Base-by-base conservation (phyloP, 2,888 invertebrate genomes). In the Drosophila mettleri region DNA sequence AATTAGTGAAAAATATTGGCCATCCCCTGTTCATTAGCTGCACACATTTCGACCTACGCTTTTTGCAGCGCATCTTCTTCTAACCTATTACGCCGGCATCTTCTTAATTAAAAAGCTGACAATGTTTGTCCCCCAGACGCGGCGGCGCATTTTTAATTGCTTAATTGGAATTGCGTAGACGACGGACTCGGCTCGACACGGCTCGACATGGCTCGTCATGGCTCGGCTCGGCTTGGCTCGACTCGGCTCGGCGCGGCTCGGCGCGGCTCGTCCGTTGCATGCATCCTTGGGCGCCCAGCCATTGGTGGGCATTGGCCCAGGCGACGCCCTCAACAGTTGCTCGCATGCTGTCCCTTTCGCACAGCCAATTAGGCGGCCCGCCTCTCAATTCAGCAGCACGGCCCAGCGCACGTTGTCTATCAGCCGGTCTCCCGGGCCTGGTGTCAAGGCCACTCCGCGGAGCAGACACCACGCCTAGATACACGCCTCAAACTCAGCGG, bases 401-500 rank as follows among this genome's bases (percentile, higher is more conserved):
- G 27, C 27, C 20, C 29, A 10, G 49, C 46, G 54, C 41, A 24
- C 10, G 16, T 27, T 4, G 33, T 14, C 49, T 39, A 8, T 6
- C 55, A 38, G 45, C 41, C 69, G 69, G 63, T 71, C 76, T 69
- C 76, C 79, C 24, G 43, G 77, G 55, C 22, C 41, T 43, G 49
- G 20, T 46, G 10, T 58, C 89, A 91, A 90, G 91, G 89, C 89
- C 89, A 81, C n/a, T 51, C n/a, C 9, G 18, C 36, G 53, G 60
- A 70, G 60, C 85, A 85, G 80, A 90, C 91, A 92, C 92, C 92
- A 92, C 92, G 92, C 92, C 92, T 92, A 92, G 92, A 92, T 92
- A 92, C 92, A 92, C 92, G 92, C 92, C 92, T 92, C 92, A 91
- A 91, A 91, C 91, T 91, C 91, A 91, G 91, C 92, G 79, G 80